Evolutionary conservation across 1,140 invertebrate genomes (phyloP).

Genomic region (Sitophilus oryzae): DNA sequence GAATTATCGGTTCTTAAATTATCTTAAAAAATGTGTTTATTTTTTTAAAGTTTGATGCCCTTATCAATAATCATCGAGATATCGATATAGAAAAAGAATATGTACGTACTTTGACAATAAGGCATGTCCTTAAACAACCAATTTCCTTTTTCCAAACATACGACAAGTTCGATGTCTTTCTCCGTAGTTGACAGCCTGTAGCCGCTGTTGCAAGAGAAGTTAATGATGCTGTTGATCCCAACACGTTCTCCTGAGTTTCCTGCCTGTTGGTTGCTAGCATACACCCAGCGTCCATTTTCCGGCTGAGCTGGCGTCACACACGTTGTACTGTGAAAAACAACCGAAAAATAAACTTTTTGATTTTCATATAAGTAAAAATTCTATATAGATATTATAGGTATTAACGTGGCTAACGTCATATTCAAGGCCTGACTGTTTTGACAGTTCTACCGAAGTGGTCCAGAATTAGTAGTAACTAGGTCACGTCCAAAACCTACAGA

Average conservation of each 20-base stretch:
- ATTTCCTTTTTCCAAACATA: conserved; percentile 9
- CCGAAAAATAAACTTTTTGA: too few relatives aligned
- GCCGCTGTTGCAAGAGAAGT: conserved; percentile 11
- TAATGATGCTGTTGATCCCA: background rate
- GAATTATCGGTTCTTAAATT: too few relatives aligned
- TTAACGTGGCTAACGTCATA: too few relatives aligned
- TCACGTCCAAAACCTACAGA: too few relatives aligned
- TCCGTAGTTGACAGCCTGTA: conserved; percentile 17
- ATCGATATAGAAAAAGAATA: too few relatives aligned
- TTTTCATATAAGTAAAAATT: background rate
- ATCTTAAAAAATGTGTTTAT: too few relatives aligned
- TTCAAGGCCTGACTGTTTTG: too few relatives aligned
- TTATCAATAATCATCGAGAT: too few relatives aligned
- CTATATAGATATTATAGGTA: background rate
- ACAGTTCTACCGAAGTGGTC: too few relatives aligned
- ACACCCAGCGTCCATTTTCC: conserved; percentile 22
- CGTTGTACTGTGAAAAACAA: conserved; percentile 1
- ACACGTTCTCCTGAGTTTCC: background rate
- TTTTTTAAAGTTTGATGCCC: too few relatives aligned
- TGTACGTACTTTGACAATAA: conserved; percentile 23
- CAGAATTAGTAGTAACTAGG: too few relatives aligned
- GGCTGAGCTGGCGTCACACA: conserved; percentile 27
- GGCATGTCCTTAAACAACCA: conserved; percentile 16
- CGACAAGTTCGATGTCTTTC: background rate
- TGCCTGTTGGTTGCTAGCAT: background rate